Evolutionary conservation across 2,888 invertebrate genomes (phyloP), one percentile per base, ranked within the genome.

Genomic region (Epinotia nisella): DNA sequence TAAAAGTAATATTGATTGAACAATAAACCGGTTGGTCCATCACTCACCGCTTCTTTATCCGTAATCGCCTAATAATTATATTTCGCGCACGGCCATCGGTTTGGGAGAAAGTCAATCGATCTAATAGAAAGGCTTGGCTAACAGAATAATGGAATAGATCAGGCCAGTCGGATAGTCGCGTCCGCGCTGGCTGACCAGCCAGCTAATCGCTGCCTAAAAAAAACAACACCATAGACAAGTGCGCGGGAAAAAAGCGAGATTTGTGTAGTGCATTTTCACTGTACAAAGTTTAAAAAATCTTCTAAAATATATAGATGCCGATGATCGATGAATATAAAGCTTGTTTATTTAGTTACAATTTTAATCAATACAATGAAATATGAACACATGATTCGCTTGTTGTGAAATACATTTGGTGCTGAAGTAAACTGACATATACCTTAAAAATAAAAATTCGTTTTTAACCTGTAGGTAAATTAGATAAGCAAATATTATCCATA

Each of bases 61-160:
- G 59, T 29, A 35, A 56, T 29, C 11, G 56, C 41, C 11, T n/a
- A 59, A 24, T 71, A 59, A 65, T 51, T n/a, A 73, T 73, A 73
- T 59, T 73, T 62, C 55, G 58, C 64, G 64, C 73, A 73, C 73
- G 73, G 62, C 21, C 39, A 24, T 51, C 51, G 49, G 19, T 72
- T 73, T 73, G 62, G 73, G 73, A 73, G 73, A 73, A 73, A 73
- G 73, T 64, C 51, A 41, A 73, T 73, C 35, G 73, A 59, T 73
- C 53, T 60, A 62, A 73, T 73, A 73, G 72, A 72, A 72, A 72
- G 72, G 72, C 65, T 60, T 66, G 51, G 15, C 53, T 61, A 55
- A 55, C 29, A 61, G 29, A 66, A 51, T 53, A 29, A 55, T 61
- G 41, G 29, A 53, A 41, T 61, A 53, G 49, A 17, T 21, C 17